phyloP scores from a whole-genome alignment of 2,888 invertebrate genomes.

The Clivina fossor region DNA sequence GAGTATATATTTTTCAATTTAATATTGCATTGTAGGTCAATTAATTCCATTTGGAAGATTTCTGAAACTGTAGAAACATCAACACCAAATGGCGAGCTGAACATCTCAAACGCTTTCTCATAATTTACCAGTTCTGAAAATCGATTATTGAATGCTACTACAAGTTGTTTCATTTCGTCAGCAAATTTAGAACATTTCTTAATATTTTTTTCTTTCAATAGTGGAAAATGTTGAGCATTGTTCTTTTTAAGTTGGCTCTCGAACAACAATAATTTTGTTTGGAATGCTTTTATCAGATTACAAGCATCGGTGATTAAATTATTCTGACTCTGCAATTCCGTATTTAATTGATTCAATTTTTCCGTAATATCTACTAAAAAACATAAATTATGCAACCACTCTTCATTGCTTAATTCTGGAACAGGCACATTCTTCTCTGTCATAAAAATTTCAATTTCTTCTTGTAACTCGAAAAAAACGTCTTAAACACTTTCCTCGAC shows the following conservation, averaged over 20 bases:
- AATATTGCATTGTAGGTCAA: conserved; percentile 28
- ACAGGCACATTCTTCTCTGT: conserved; percentile 27
- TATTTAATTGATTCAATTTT: conserved; percentile 35
- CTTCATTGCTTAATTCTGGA: conserved; percentile 34
- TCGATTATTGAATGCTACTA: conserved; percentile 33
- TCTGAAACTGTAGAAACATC: conserved; percentile 18
- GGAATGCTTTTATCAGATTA: conserved; percentile 30
- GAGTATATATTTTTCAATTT: conserved; percentile 28
- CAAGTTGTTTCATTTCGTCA: conserved; percentile 35
- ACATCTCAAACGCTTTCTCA: conserved; percentile 28
- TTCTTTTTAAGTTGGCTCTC: conserved; percentile 32
- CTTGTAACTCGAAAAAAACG: conserved; percentile 33
- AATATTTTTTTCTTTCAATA: conserved; percentile 35
- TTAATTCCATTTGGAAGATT: conserved; percentile 19
- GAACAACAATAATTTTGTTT: conserved; percentile 33
- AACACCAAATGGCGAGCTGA: conserved; percentile 30
- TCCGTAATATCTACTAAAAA: conserved; percentile 36
- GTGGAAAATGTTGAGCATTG: conserved; percentile 33
- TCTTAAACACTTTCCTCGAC: conserved; percentile 34
- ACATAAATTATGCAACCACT: conserved; percentile 34
- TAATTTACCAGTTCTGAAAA: conserved; percentile 32
- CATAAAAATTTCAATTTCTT: conserved; percentile 35
- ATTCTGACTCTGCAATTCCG: conserved; percentile 30
- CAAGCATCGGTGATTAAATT: conserved; percentile 32
- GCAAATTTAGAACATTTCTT: conserved; percentile 29